Evolutionary conservation across 2,113 vertebrate genomes (phyloP).

Genomic region (Phrynosoma platyrhinos): DNA sequence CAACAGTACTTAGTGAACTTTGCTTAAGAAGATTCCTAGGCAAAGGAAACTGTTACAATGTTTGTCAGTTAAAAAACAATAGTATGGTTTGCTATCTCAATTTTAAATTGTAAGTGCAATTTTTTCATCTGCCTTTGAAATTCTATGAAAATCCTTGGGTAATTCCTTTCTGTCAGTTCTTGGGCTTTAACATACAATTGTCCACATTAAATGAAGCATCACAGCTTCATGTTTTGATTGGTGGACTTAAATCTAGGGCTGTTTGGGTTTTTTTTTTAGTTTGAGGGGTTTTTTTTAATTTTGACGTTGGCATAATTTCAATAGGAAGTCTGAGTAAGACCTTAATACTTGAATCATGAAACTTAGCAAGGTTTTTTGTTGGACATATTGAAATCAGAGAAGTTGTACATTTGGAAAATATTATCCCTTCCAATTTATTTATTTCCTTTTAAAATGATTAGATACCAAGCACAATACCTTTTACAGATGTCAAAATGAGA

Average conservation of each 20-base stretch:
- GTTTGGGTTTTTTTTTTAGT: slow-evolving; percentile 60
- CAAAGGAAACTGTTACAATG: slow-evolving; percentile 9
- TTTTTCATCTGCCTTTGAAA: slow-evolving; percentile 75
- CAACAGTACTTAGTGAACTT: not conserved
- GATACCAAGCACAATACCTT: slow-evolving; percentile 47
- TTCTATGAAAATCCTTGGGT: slow-evolving; percentile 62
- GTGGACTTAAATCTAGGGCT: slow-evolving; percentile 38
- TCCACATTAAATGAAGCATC: slow-evolving; percentile 67
- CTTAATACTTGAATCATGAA: slow-evolving; percentile 59
- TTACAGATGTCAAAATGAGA: slow-evolving; percentile 21
- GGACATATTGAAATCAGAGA: slow-evolving; percentile 40
- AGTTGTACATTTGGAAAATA: not conserved
- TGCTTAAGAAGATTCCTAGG: slow-evolving; percentile 40
- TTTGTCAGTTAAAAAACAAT: slow-evolving; percentile 28
- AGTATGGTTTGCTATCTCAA: slow-evolving; percentile 51
- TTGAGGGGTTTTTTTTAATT: too few species aligned
- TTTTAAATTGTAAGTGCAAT: slow-evolving; percentile 81
- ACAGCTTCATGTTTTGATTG: slow-evolving; percentile 61
- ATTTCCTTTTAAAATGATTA: slow-evolving; percentile 12
- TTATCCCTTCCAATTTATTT: not conserved
- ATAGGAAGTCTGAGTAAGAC: slow-evolving; percentile 53
- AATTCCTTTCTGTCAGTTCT: slow-evolving; percentile 63
- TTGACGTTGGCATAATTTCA: slow-evolving; percentile 33
- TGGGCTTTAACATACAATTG: slow-evolving; percentile 63
- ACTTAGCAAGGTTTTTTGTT: slow-evolving; percentile 51